phyloP scores from a whole-genome alignment of 2,113 vertebrate species.

The Excalfactoria chinensis region DNA sequence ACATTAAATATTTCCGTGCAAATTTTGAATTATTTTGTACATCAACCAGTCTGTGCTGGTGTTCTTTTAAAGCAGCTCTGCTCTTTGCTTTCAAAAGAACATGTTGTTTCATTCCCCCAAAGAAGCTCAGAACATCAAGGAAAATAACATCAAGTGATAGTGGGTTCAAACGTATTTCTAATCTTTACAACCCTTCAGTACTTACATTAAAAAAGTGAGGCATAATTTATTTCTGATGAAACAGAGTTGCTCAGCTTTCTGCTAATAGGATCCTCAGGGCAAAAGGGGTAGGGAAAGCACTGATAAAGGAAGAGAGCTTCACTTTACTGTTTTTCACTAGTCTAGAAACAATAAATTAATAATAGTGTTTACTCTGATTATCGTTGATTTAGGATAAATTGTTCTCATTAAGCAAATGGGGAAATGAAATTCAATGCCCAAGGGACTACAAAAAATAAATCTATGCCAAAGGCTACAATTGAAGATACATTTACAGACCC shows the following conservation, averaged over 20 bases:
- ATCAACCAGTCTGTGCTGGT: not conserved
- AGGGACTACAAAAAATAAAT: conserved; percentile 28
- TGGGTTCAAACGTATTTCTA: conserved; percentile 73
- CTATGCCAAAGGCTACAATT: conserved; percentile 30
- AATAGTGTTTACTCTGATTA: conserved; percentile 71
- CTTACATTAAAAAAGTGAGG: conserved; percentile 70
- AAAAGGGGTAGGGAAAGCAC: conserved; percentile 56
- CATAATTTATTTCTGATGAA: conserved; percentile 79
- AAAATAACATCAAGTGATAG: conserved; percentile 73
- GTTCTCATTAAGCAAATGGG: conserved; percentile 64
- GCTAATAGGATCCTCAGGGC: conserved; percentile 79
- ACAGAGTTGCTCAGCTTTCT: conserved; percentile 67
- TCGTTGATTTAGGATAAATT: conserved; percentile 67
- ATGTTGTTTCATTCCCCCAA: conserved; percentile 59
- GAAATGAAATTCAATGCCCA: conserved; percentile 37
- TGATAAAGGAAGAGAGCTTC: conserved; percentile 49
- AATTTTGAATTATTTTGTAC: not conserved
- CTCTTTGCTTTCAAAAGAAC: conserved; percentile 65
- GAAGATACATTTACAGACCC: conserved; percentile 40
- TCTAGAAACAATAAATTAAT: conserved; percentile 76
- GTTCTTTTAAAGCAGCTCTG: conserved; percentile 44
- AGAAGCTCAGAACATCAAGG: conserved; percentile 72
- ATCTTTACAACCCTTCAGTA: conserved; percentile 75
- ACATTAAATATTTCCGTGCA: conserved; percentile 27
- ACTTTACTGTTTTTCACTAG: conserved; percentile 25